A percentile compares a stretch with the other conserved stretches of the same genome.
Evolutionary conservation across 1,140 invertebrate species (phyloP).

Genomic region (Leguminivora glycinivorella): DNA sequence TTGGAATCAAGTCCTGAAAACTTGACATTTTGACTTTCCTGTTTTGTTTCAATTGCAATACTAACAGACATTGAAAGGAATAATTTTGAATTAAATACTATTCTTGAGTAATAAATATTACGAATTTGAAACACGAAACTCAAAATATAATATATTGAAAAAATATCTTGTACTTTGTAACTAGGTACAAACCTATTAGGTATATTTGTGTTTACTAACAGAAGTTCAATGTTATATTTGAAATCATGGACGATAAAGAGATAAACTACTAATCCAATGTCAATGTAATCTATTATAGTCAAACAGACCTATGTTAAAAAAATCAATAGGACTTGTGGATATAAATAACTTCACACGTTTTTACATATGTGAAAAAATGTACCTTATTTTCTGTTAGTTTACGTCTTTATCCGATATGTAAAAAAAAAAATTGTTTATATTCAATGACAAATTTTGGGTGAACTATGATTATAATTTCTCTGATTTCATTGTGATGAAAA

Average conservation of each 20-base stretch:
- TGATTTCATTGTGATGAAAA: not conserved
- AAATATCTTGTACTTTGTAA: too few relatives aligned
- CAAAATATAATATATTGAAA: too few relatives aligned
- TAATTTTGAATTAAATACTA: too few relatives aligned
- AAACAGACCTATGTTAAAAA: not conserved
- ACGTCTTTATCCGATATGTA: too few relatives aligned
- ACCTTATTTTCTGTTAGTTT: too few relatives aligned
- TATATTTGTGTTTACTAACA: too few relatives aligned
- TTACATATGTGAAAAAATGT: not conserved
- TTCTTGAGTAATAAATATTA: too few relatives aligned
- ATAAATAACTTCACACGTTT: not conserved
- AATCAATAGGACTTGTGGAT: slow-evolving; percentile 5
- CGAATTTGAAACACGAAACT: too few relatives aligned
- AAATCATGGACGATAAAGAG: not conserved
- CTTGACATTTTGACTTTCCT: not conserved
- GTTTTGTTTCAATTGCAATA: not conserved
- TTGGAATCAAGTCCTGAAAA: not conserved
- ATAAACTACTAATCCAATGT: slow-evolving; percentile 5
- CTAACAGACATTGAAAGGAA: too few relatives aligned
- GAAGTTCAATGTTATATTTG: not conserved
- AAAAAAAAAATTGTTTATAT: too few relatives aligned
- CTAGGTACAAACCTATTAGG: too few relatives aligned
- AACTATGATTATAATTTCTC: not conserved
- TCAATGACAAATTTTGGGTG: too few relatives aligned
- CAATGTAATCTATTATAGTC: not conserved